Percentiles rank a stretch among this genome's conserved stretches.
These are phyloP conservation scores for Triplophysa rosa DNA, from an alignment of 2,113 vertebrate species.

Conservation along the genomic window DNA sequence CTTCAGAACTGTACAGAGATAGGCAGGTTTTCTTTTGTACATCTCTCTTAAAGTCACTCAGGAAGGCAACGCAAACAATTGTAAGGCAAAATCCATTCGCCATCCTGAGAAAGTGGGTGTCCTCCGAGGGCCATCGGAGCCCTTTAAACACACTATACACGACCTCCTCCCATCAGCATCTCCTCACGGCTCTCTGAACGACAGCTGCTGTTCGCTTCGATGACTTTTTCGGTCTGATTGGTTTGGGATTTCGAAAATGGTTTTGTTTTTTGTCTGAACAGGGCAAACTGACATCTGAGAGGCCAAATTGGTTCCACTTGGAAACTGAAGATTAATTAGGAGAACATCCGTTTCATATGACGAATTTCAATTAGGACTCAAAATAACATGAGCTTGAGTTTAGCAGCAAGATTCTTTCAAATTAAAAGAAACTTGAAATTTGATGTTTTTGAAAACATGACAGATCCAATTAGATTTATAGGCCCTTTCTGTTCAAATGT, in stretches of 20 bases:
- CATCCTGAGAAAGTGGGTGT: constrained; percentile 48
- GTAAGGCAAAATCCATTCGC: constrained; percentile 54
- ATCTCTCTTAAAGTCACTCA: constrained; percentile 22
- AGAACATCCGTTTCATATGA: background rate
- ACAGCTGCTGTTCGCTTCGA: background rate
- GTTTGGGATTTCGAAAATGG: background rate
- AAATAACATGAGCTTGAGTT: too few relatives aligned
- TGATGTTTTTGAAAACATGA: too few relatives aligned
- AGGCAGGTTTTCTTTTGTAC: constrained; percentile 3
- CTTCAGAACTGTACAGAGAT: constrained; percentile 29
- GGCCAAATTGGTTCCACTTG: background rate
- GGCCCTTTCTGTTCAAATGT: too few relatives aligned
- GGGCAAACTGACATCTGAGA: constrained; percentile 10
- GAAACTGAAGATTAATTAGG: background rate
- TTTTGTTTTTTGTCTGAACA: background rate
- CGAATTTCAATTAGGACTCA: too few relatives aligned
- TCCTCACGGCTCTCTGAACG: background rate
- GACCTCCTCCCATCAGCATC: background rate
- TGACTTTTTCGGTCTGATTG: background rate
- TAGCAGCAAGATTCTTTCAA: too few relatives aligned
- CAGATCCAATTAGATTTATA: too few relatives aligned
- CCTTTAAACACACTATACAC: constrained; percentile 44
- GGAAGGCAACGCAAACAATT: constrained; percentile 49
- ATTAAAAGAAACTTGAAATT: too few relatives aligned
- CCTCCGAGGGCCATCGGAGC: constrained; percentile 18